Evolutionary conservation across 2,113 vertebrate species (phyloP), one percentile per base, ranked within the genome.

Genomic region (Cephalopterus ornatus): DNA sequence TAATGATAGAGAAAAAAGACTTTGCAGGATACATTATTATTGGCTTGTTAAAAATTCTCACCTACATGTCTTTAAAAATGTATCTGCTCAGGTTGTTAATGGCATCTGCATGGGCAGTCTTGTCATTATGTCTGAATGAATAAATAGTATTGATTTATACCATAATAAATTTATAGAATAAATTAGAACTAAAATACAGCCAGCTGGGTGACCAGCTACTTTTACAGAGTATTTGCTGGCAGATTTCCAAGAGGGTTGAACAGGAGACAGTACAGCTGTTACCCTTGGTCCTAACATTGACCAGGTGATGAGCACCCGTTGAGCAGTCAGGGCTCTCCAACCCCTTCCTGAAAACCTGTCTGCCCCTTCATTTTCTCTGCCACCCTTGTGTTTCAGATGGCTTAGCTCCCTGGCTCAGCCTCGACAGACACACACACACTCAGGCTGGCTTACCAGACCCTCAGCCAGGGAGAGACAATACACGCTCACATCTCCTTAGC

Each of bases 31-130:
- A 33, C 33, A 8, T 85, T 81, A 67, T 67, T 87, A 78, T 26
- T 33, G 39, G 35, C 63, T 92, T 82, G 39, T 52, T 82, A 88
- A 93, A 88, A 89, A 75, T 72, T 81, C 77, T 91, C 65, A 74
- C 74, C 73, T 89, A 47, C 47, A 33, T 5, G 1, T 47, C 79
- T 93, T 90, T 76, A 71, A 94, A 96, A 85, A 89, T 63, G 52
- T 59, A 81, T 52, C 70, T 85, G 33, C 70, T 89, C 67, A 12
- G 30, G 39, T 85, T 6, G 2, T 50, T 82, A 82, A 68, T 26
- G 44, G 70, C 32, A 95, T 67, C 79, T 92, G 61, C 61, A 87
- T 8, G 26, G 65, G 49, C 42, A 53, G 37, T n/a, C 65, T 87
- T 55, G 61, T 67, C 44, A 61, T 85, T 75, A 65, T 14, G n/a